Base-by-base conservation (phyloP, 2,888 invertebrate genomes). In the Habrosyne pyritoides region DNA sequence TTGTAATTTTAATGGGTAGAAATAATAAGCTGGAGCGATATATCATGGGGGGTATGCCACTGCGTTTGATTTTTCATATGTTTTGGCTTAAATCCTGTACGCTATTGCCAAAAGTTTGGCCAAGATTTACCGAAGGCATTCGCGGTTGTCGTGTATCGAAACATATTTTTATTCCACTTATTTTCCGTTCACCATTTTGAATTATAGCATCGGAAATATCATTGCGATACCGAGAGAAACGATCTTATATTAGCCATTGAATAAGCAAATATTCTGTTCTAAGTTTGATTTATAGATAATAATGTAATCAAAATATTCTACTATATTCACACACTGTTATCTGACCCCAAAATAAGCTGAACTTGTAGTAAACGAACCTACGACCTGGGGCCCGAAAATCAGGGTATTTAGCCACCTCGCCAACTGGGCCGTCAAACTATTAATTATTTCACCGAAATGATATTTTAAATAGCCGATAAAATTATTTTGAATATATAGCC, bases 1-100 rank as follows among this genome's bases (percentile, higher is more conserved):
- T 83, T 80, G 84, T 86, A 86, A 85, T 89, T 87, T 89, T 86
- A 90, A 90, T 89, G 88, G 89, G 74, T 78, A 83, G 84, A 88
- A 90, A 90, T 90, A 90, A 89, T 90, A 89, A 90, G 84, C 86
- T 71, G 51, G 54, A 60, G 61, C 73, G 76, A 81, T 90, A 83
- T 86, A 88, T 90, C 87, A 88, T 59, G 64, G 67, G 67, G 57
- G 49, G 53, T 36, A 59, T 66, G 67, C 71, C 65, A 69, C 77
- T 86, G 86, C 77, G 77, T 87, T 87, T 89, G 88, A 88, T 89
- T 88, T 87, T 86, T 86, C 86, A 84, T 84, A 85, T 86, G 87
- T 83, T 83, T 82, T 84, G 84, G 87, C 84, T 75, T 77, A 63
- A 77, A 78, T 79, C 71, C 73, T 71, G 75, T 67, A 63, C 59